Percentiles rank a stretch among this genome's conserved stretches.
phyloP scores from a whole-genome alignment of 2,888 invertebrate genomes.

The Oscheius sp. region DNA sequence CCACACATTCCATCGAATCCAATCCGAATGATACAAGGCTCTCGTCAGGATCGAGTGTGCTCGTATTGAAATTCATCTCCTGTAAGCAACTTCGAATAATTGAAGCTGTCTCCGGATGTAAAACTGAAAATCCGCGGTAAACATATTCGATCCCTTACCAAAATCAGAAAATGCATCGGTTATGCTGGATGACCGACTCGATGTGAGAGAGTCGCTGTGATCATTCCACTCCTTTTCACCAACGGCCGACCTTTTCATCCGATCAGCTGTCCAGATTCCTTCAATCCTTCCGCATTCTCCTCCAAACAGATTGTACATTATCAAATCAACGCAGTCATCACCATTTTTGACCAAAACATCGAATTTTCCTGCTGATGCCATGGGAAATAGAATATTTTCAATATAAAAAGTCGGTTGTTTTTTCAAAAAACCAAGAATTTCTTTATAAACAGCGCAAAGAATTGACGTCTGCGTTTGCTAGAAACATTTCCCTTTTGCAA shows the following conservation, averaged over 20 bases:
- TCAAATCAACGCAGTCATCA: not conserved
- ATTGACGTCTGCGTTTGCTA: not conserved
- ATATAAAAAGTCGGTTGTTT: not conserved
- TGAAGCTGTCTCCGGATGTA: not conserved
- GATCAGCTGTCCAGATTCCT: not conserved
- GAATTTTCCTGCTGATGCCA: constrained; percentile 6
- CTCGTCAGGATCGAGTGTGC: not conserved
- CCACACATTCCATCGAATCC: constrained; percentile 31
- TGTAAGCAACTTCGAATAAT: not conserved
- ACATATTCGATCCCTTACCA: not conserved
- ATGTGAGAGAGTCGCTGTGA: not conserved
- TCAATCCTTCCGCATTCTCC: constrained; percentile 22
- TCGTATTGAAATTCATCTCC: constrained; percentile 25
- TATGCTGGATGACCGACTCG: not conserved
- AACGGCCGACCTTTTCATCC: too few relatives aligned
- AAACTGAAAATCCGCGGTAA: not conserved
- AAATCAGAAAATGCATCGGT: not conserved
- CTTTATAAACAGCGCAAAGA: not conserved
- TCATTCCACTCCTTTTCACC: too few relatives aligned
- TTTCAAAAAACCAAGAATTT: not conserved
- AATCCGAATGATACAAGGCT: constrained; percentile 25
- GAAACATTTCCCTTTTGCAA: too few relatives aligned
- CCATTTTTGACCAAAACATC: not conserved
- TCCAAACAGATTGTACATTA: constrained; percentile 29
- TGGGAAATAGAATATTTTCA: constrained; percentile 25